A percentile compares a stretch with the other conserved stretches of the same genome.
Conservation (phyloP, 2,113 vertebrate genomes). For the Loxodonta africana region DNA sequence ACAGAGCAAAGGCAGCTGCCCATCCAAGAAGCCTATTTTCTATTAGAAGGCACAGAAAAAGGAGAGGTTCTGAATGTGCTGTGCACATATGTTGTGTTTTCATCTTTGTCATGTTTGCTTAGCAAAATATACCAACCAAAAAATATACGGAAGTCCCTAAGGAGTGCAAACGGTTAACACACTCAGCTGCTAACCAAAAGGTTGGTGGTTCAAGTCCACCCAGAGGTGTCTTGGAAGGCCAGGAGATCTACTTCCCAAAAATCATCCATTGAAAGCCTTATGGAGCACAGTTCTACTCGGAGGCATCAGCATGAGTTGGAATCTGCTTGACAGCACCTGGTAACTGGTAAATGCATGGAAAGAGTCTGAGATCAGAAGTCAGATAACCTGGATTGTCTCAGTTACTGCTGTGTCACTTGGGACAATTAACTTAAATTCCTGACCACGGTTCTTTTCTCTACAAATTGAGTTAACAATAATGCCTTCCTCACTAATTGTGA, state of each 20-base stretch:
- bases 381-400: background rate
- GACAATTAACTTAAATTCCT: background rate
- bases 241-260: background rate
- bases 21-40: background rate
- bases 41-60: background rate
- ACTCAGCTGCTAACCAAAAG: background rate
- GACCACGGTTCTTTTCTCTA: background rate
- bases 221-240: background rate
- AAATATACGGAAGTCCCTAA: background rate
- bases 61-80: background rate
- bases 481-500: background rate
- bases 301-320: no score
- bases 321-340: no score
- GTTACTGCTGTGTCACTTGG: background rate
- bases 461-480: background rate
- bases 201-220: background rate
- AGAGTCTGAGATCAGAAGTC: background rate
- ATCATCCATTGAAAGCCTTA: no score
- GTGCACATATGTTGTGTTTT: background rate
- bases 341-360: background rate
- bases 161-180: background rate
- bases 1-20: background rate
- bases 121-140: background rate
- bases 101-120: background rate
- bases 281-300: no score